Base-by-base conservation (phyloP, 2,888 invertebrate genomes). In the Ptychoptera contaminata region DNA sequence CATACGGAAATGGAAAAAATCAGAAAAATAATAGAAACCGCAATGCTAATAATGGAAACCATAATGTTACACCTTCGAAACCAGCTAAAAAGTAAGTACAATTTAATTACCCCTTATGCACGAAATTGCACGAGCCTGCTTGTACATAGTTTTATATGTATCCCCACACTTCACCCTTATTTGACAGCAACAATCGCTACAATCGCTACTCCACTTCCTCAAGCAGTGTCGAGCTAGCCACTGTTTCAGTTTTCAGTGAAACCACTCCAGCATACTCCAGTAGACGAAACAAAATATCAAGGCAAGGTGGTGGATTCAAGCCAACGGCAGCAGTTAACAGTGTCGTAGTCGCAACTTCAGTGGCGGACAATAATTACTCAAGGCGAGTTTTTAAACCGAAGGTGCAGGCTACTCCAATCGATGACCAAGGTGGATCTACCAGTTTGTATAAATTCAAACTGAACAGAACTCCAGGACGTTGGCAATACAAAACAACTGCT, bases 401-500 rank as follows among this genome's bases (percentile, higher is more conserved):
- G 54, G 65, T 74, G 46, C 73, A 76, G 59, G 61, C 72, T 49
- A 53, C 68, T 9, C 59, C 73, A 50, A 69, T 72, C 2, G 78
- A 78, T 51, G 68, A 70, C 56, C 66, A 63, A 16, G 60, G 67
- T 9, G 63, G 69, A 38, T 69, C 76, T 6, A 75, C 77, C 35
- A 77, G 79, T 51, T 67, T 82, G 47, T 83, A 82, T 58, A 84
- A 85, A 65, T 80, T 86, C 55, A 88, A 87, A 61, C 66, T 88
- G 37, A 83, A 85, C 57, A 72, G 87, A 39, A 73, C 85, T 11
- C 84, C 82, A 40, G 87, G 88, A 43, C 77, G 90, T 52, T 90
- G 90, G 90, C 85, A 87, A 55, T 90, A 88, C 63, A 88, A 87
- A 67, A 86, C 88, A 9, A 83, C 87, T 16, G 80, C 87, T 0